Conservation (phyloP, 2,113 vertebrate genomes). For the Menidia beryllina region DNA sequence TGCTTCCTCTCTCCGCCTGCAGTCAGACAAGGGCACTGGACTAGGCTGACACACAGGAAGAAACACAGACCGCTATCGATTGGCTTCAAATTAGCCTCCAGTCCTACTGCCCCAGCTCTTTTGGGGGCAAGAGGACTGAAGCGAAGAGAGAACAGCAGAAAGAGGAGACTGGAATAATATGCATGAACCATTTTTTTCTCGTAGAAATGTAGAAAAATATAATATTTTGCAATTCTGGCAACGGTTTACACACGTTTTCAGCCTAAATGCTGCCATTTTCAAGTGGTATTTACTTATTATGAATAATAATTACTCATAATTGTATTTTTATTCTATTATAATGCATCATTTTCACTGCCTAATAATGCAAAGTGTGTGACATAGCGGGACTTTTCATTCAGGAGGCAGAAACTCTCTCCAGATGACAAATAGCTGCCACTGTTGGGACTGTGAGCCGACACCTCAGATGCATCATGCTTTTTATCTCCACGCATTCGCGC, state of each 20-base stretch:
- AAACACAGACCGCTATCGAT: constrained; percentile 88
- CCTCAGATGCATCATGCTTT: constrained; percentile 64
- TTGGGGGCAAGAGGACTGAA: not conserved
- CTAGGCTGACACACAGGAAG: constrained; percentile 82
- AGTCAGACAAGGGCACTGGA: constrained; percentile 70
- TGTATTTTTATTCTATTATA: too few species aligned
- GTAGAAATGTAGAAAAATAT: too few species aligned
- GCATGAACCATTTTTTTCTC: too few species aligned
- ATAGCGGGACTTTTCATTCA: not conserved
- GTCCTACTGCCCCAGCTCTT: constrained; percentile 58
- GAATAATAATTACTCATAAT: too few species aligned
- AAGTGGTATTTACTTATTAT: too few species aligned
- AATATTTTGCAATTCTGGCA: too few species aligned
- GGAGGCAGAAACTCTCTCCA: constrained; percentile 1
- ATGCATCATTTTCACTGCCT: not conserved
- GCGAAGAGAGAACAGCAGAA: constrained; percentile 32
- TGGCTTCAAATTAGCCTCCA: constrained; percentile 90
- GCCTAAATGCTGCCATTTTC: not conserved
- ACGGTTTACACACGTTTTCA: too few species aligned
- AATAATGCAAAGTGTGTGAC: not conserved
- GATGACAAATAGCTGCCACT: constrained; percentile 53
- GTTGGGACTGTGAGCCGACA: constrained; percentile 41
- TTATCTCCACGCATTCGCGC: constrained; percentile 73
- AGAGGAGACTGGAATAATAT: constrained; percentile 37
- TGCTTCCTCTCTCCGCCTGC: constrained; percentile 49